Evolutionary conservation across 1,140 invertebrate genomes (phyloP), one percentile per base, ranked within the genome.

Genomic region (Proctacanthus coquilletti): DNA sequence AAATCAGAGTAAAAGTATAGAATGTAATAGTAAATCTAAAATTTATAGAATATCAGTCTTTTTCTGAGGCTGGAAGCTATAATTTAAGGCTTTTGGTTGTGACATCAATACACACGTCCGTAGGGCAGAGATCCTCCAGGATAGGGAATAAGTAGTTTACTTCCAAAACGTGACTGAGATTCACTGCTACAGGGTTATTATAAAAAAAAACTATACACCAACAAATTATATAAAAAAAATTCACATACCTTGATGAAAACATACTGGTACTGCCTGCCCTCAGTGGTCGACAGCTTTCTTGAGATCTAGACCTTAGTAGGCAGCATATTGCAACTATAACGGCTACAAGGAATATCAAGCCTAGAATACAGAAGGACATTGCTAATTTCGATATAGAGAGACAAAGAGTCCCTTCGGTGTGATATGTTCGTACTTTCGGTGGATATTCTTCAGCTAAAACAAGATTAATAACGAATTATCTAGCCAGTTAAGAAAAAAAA

Each of bases 381-480:
- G 76, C 74, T 68, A 80, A 70, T 63, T 75, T 77, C 3, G 76
- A 73, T 4, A 75, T 69, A 17, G 75, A 79, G 35, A 80, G 56
- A 45, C 77, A 80, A n/a, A 80, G 39, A 3, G 55, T 59, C n/a
- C 57, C 53, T 42, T 60, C 54, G 19, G 48, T 45, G 0, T 39
- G 44, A n/a, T 51, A 25, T 1, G 42, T 36, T 3, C 52, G 43
- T 4, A 56, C 41, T 45, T 52, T 40, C 3, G 56, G 50, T 4
- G 45, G 44, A 38, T 57, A 54, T 21, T 60, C 56, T 34, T 59
- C 56, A 11, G 48, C 56, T 60, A 36, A 38, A 40, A 39, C 5
- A 19, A 18, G 34, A 36, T 18, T 36, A 15, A 37, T 17, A 18
- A 5, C 36, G 25, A 19, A n/a, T 14, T 23, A 9, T 31, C 15